A percentile compares a stretch with the other conserved stretches of the same genome.
phyloP scores from a whole-genome alignment of 2,797 vertebrate genomes.

The Holocentrus rufus region DNA sequence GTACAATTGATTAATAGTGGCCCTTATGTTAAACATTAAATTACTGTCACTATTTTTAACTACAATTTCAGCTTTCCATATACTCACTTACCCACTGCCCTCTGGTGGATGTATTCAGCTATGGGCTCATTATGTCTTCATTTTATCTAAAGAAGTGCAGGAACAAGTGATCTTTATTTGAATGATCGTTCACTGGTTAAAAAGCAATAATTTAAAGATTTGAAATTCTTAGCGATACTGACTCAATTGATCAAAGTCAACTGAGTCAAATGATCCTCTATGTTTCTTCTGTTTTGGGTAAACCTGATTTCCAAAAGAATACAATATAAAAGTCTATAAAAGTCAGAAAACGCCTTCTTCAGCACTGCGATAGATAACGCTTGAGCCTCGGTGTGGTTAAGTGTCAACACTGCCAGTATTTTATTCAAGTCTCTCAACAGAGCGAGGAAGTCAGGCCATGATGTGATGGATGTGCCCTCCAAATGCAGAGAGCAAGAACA shows the following conservation, averaged over 20 bases:
- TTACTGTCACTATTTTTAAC: too few species aligned
- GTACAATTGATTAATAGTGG: background rate
- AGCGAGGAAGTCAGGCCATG: constrained; percentile 48
- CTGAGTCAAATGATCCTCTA: background rate
- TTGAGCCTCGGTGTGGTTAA: constrained; percentile 34
- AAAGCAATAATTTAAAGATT: background rate
- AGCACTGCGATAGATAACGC: constrained; percentile 50
- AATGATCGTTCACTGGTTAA: too few species aligned
- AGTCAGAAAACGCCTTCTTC: background rate
- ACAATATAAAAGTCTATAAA: background rate
- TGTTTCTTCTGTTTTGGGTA: background rate
- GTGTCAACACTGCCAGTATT: constrained; percentile 61
- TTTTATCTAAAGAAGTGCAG: too few species aligned
- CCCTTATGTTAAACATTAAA: background rate
- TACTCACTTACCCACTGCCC: constrained; percentile 31
- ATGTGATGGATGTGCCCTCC: constrained; percentile 42
- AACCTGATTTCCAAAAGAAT: background rate
- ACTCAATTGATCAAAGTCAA: background rate
- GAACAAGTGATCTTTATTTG: too few species aligned
- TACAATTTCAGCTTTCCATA: background rate
- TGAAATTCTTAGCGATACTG: background rate
- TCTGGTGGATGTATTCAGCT: constrained; percentile 48
- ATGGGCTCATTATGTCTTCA: too few species aligned
- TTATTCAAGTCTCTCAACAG: constrained; percentile 70
- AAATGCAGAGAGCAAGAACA: constrained; percentile 71